These are phyloP conservation scores for Addax nasomaculatus DNA, from an alignment of 2,113 vertebrate species.

Conservation along the genomic window DNA sequence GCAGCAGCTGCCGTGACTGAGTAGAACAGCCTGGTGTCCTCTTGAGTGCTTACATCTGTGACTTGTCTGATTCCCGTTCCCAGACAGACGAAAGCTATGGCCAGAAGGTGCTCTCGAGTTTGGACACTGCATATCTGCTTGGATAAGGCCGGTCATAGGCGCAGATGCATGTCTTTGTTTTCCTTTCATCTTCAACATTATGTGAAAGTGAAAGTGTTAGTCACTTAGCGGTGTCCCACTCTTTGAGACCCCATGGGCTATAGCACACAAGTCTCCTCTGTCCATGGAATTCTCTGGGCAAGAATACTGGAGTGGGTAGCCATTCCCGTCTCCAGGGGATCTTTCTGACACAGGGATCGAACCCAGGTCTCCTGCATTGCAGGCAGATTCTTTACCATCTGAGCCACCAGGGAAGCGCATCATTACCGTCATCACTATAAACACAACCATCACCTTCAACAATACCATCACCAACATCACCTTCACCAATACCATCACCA, in stretches of 20 bases:
- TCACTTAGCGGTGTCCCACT: accelerated
- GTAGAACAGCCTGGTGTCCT: neutral
- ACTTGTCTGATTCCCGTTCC: neutral
- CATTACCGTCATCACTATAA: accelerated
- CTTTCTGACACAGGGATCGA: neutral
- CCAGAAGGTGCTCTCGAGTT: neutral
- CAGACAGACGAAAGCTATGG: neutral
- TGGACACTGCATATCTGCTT: neutral
- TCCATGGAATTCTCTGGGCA: neutral
- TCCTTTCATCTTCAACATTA: neutral
- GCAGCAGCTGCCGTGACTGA: accelerated
- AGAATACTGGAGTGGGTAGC: neutral
- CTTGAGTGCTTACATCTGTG: neutral
- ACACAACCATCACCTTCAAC: neutral
- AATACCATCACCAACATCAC: neutral
- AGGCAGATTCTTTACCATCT: neutral
- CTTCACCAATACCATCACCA: too few relatives aligned
- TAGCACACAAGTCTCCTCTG: neutral
- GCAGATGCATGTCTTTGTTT: neutral
- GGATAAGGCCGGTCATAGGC: neutral
- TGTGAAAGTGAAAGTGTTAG: neutral
- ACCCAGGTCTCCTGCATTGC: neutral
- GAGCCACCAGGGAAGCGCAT: neutral
- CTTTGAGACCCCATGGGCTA: neutral
- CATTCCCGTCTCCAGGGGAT: neutral